Base-by-base conservation (phyloP, 1,140 invertebrate genomes). In the Steinernema khuongi region DNA sequence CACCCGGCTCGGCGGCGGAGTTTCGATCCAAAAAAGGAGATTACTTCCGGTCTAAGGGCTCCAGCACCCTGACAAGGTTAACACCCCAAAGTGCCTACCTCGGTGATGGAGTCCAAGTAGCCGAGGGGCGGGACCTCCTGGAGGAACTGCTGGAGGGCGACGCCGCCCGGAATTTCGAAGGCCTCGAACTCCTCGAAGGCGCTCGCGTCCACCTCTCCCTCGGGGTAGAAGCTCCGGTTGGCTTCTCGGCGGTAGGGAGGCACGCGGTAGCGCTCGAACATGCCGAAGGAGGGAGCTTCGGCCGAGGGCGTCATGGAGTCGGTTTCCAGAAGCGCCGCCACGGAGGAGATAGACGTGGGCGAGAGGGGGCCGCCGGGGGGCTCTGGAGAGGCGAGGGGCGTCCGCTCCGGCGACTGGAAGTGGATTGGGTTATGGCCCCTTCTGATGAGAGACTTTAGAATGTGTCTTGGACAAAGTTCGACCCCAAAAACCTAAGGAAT, bases 191-290 rank as follows among this genome's bases (percentile, higher is more conserved):
- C 36, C n/a, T 41, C 36, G 36, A 41, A 11, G n/a, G 36, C 36
- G 36, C n/a, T n/a, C 7, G n/a, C 36, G 36, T 7, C 36, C 7
- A 11, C 36, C 36, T 41, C 7, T 41, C 7, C 26, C 11, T 14
- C 14, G 2, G 50, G 11, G 50, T 60, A 60, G 50, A 60, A 60
- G 11, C 11, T 60, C 14, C 50, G 50, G 19, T 60, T 60, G 4
- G 14, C 50, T 2, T 60, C 50, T 14, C 50, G 50, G 7, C 50
- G 50, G 22, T 60, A 60, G 2, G 50, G 50, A 2, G 50, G 50
- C 19, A 60, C 50, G 50, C 50, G 50, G 50, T 60, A 60, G 4
- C 50, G 14, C 22, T 60, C 50, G 50, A 60, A 60, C 50, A 60
- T 60, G 14, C 50, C 50, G 50, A 60, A 60, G 14, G 50, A 60